Conservation (phyloP, 2,113 vertebrate species). For the Phrynosoma platyrhinos region DNA sequence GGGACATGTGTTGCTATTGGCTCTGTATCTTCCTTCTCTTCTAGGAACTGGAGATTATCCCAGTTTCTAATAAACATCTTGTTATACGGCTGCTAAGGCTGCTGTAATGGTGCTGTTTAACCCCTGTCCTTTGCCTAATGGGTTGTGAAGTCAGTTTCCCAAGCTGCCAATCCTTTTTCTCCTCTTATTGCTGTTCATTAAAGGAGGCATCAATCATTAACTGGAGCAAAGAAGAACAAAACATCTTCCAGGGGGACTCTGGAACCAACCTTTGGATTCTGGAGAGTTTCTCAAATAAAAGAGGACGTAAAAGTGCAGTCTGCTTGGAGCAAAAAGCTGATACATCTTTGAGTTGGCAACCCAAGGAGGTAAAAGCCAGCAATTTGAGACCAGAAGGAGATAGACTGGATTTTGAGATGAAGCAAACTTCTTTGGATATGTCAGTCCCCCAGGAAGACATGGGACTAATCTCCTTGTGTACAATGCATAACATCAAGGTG, state of each 20-base stretch:
- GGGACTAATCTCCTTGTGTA: no score
- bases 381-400: neutral
- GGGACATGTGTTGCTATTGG: neutral
- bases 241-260: neutral
- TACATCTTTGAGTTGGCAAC: neutral
- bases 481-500: no score
- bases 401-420: no score
- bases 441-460: no score
- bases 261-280: slow-evolving; percentile 1
- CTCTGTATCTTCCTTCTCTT: neutral
- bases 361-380: no score
- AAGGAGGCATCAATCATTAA: fast-evolving
- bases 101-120: neutral
- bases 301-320: neutral
- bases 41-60: neutral
- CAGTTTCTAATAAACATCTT: fast-evolving
- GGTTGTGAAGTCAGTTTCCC: neutral
- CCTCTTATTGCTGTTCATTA: fast-evolving
- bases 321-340: neutral
- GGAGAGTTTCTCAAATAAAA: neutral
- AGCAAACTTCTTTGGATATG: no score
- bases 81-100: neutral
- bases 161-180: neutral
- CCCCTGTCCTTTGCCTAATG: slow-evolving; percentile 12
- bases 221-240: neutral